Evolutionary conservation across 2,113 vertebrate genomes (phyloP).

Genomic region (Pelecanoides urinatrix): DNA sequence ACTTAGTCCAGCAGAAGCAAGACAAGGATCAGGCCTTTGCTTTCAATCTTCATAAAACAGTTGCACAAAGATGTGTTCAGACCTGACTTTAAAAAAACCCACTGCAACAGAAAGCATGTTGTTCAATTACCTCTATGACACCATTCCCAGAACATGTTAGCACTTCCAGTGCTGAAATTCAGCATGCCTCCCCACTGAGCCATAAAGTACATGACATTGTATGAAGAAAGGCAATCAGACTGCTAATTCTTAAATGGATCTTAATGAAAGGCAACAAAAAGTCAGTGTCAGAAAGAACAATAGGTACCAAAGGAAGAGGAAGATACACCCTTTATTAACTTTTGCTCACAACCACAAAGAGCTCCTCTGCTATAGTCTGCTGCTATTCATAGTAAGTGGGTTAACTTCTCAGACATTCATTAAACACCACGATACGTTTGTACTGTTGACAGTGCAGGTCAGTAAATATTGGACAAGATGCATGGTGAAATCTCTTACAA

Average conservation of each 20-base stretch:
- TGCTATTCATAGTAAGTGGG: background rate
- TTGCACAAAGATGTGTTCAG: background rate
- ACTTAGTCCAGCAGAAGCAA: background rate
- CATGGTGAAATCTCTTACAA: background rate
- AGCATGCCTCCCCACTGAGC: background rate
- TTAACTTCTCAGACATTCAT: background rate
- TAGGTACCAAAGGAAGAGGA: background rate
- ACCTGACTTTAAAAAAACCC: background rate
- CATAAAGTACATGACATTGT: background rate
- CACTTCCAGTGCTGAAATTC: background rate
- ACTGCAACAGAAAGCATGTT: background rate
- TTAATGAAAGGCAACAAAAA: background rate
- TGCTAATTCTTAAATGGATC: conserved; percentile 5
- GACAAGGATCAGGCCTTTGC: background rate
- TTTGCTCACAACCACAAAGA: background rate
- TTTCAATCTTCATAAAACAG: background rate
- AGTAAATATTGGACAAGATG: conserved; percentile 1
- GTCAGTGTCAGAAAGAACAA: background rate
- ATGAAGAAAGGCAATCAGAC: background rate
- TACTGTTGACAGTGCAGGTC: conserved; percentile 6
- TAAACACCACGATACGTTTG: background rate
- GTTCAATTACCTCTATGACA: background rate
- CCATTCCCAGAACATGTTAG: background rate
- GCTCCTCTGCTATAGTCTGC: background rate
- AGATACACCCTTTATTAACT: background rate